Conservation (phyloP, 2,113 vertebrate species). For the Carlito syrichta region DNA sequence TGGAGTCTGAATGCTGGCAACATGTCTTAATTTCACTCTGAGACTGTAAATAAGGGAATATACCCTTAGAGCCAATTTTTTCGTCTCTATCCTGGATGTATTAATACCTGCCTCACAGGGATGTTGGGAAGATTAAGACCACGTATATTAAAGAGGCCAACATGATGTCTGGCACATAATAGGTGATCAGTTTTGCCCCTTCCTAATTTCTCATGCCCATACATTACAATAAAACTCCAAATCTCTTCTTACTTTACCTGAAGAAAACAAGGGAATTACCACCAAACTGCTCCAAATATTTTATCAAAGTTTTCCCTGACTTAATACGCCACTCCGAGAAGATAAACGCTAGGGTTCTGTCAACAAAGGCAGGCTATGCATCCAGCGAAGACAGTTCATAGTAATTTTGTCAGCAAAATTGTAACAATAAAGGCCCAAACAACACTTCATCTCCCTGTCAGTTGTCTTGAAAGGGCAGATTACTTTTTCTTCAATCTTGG, state of each 20-base stretch:
- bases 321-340: slow-evolving; percentile 59
- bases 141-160: neutral
- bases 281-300: slow-evolving; percentile 22
- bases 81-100: neutral
- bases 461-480: slow-evolving; percentile 83
- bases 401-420: slow-evolving; percentile 84
- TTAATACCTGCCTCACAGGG: neutral
- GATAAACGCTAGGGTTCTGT: slow-evolving; percentile 43
- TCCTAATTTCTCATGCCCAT: neutral
- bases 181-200: neutral
- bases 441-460: slow-evolving; percentile 85
- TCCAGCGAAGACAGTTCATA: slow-evolving; percentile 78
- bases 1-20: neutral
- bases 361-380: slow-evolving; percentile 66
- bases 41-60: neutral
- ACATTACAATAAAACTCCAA: too few relatives aligned
- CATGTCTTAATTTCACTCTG: neutral
- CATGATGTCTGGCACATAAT: neutral
- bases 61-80: neutral
- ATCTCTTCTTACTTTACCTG: neutral
- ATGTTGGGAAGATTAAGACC: neutral
- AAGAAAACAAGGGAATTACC: neutral
- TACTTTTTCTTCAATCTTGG: slow-evolving; percentile 83
- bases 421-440: slow-evolving; percentile 78
- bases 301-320: slow-evolving; percentile 44